Evolutionary conservation across 2,797 vertebrate species (phyloP).

Genomic region (Sandelia bainsii): DNA sequence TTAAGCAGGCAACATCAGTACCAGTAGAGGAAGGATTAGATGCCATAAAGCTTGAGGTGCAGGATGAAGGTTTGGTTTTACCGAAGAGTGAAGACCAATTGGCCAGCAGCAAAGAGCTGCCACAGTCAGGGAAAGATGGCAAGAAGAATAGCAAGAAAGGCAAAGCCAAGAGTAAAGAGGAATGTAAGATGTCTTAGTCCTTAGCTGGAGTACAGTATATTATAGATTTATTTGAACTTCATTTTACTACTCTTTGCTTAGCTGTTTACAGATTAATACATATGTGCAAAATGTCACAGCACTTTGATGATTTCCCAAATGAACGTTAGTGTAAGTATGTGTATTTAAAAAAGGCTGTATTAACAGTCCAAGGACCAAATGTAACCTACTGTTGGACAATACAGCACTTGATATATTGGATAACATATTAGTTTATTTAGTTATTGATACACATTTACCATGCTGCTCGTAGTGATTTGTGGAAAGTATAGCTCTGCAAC

Average conservation of each 20-base stretch:
- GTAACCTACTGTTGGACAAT: background rate
- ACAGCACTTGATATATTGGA: slow-evolving; percentile 10
- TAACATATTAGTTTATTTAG: slow-evolving; percentile 5
- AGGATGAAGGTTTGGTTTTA: slow-evolving; percentile 12
- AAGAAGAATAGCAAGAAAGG: slow-evolving; percentile 78
- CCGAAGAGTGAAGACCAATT: slow-evolving; percentile 30
- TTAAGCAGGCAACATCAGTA: background rate
- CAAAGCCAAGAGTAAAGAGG: slow-evolving; percentile 90
- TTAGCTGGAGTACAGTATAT: background rate
- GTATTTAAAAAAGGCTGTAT: slow-evolving; percentile 1
- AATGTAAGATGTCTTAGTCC: slow-evolving; percentile 88
- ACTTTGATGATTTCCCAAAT: slow-evolving; percentile 40
- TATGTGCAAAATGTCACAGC: slow-evolving; percentile 26
- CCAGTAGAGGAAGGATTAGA: slow-evolving; percentile 44
- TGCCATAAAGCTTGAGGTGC: slow-evolving; percentile 15
- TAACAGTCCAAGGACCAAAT: background rate
- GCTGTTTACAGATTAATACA: slow-evolving; percentile 26
- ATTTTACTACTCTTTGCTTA: slow-evolving; percentile 16
- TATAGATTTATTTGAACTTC: background rate
- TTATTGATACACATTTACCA: slow-evolving; percentile 30
- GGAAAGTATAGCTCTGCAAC: slow-evolving; percentile 1
- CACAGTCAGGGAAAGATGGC: slow-evolving; percentile 56
- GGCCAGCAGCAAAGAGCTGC: slow-evolving; percentile 64
- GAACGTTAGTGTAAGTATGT: slow-evolving; percentile 26
- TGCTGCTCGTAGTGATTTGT: slow-evolving; percentile 30